A percentile compares a stretch with the other conserved stretches of the same genome.
These are phyloP conservation scores for Potorous gilbertii DNA, from an alignment of 2,797 vertebrate species.

Conservation along the genomic window DNA sequence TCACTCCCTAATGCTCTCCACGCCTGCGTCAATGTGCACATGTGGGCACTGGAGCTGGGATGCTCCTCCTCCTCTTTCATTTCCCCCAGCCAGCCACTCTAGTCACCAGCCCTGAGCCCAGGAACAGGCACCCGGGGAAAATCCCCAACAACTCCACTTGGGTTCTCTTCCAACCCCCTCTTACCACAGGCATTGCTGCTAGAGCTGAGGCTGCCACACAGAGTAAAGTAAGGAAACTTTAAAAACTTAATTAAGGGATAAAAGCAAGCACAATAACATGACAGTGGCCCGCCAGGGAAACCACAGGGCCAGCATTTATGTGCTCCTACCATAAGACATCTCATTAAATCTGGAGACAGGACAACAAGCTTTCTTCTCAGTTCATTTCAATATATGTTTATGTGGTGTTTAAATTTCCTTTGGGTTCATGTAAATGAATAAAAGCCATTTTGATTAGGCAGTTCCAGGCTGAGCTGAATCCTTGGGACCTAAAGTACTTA, in stretches of 20 bases:
- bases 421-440: constrained; percentile 76
- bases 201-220: constrained; percentile 86
- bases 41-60: background rate
- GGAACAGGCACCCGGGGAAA: background rate
- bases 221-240: constrained; percentile 84
- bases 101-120: background rate
- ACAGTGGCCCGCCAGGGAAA: constrained; percentile 83
- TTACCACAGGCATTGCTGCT: constrained; percentile 79
- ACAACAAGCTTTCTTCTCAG: constrained; percentile 83
- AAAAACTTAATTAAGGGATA: constrained; percentile 85
- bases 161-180: background rate
- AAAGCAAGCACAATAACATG: constrained; percentile 87
- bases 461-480: constrained; percentile 52
- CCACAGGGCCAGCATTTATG: constrained; percentile 83
- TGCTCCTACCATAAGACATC: constrained; percentile 83
- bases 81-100: background rate
- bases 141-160: background rate
- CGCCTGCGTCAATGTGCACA: fast-evolving
- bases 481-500: constrained; percentile 66
- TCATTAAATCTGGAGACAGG: constrained; percentile 84
- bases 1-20: background rate
- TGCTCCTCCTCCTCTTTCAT: background rate
- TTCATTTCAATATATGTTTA: constrained; percentile 83
- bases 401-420: constrained; percentile 80
- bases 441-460: constrained; percentile 67